Evolutionary conservation across 1,140 invertebrate genomes (phyloP).

Genomic region (Pseudomyrmex dendroicus): DNA sequence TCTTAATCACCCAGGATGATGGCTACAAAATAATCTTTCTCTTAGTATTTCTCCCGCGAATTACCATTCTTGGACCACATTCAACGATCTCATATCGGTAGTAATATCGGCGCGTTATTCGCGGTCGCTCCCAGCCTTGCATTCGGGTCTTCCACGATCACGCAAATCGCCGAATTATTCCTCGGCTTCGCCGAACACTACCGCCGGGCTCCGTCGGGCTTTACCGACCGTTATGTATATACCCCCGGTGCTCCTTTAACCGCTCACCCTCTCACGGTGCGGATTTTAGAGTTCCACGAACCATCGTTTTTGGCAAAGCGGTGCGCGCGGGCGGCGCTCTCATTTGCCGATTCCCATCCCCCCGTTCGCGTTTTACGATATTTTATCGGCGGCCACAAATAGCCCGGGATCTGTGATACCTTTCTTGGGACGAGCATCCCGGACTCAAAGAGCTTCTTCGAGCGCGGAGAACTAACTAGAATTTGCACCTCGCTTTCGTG

Average conservation of each 20-base stretch:
- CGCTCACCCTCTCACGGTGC: background rate
- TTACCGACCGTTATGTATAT: constrained; percentile 33
- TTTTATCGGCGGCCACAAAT: constrained; percentile 64
- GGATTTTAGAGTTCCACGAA: constrained; percentile 51
- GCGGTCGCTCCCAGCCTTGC: constrained; percentile 7
- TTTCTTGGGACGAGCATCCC: constrained; percentile 25
- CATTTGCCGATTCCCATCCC: constrained; percentile 38
- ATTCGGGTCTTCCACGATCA: constrained; percentile 65
- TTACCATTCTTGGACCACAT: constrained; percentile 70
- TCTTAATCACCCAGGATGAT: constrained; percentile 49
- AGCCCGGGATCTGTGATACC: constrained; percentile 45
- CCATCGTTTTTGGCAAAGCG: constrained; percentile 25
- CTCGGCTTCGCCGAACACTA: constrained; percentile 2
- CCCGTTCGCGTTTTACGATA: constrained; percentile 59
- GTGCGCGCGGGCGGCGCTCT: background rate
- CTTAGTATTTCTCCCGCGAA: constrained; percentile 55
- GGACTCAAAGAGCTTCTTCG: constrained; percentile 59
- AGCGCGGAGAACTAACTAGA: constrained; percentile 37
- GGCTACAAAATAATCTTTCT: constrained; percentile 65
- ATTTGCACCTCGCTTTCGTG: constrained; percentile 58
- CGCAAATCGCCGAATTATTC: constrained; percentile 73
- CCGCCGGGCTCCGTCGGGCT: constrained; percentile 23
- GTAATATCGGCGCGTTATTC: constrained; percentile 66
- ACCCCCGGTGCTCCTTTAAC: constrained; percentile 9
- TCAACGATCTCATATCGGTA: constrained; percentile 71